These are phyloP conservation scores for Erebia ligea DNA, from an alignment of 2,888 invertebrate genomes.

Conservation along the genomic window DNA sequence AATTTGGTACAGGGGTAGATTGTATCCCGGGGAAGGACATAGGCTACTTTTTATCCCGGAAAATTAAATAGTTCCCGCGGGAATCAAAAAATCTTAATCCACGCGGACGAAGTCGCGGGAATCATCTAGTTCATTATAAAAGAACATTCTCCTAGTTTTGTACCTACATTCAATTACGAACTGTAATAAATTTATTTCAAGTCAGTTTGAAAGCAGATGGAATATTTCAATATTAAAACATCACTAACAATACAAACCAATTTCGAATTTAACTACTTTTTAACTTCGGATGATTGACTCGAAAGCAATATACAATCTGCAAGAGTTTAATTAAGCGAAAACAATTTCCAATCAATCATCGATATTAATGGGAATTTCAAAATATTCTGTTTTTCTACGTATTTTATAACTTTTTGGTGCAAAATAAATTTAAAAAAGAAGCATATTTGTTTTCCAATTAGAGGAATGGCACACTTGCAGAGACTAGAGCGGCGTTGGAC, in stretches of 20 bases:
- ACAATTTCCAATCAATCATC: slow-evolving; percentile 25
- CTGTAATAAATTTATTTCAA: background rate
- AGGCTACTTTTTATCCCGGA: too few species aligned
- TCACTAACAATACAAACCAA: slow-evolving; percentile 8
- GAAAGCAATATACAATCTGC: slow-evolving; percentile 24
- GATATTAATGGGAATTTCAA: background rate
- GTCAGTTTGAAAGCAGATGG: background rate
- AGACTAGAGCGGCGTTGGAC: too few species aligned
- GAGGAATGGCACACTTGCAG: background rate
- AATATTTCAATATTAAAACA: background rate
- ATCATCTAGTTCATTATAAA: too few species aligned
- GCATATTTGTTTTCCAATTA: slow-evolving; percentile 5
- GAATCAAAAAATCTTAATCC: too few species aligned
- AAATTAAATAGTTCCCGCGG: too few species aligned
- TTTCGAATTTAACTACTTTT: background rate
- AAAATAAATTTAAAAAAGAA: too few species aligned
- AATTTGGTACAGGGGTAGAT: too few species aligned
- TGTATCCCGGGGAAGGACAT: too few species aligned
- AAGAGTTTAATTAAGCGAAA: slow-evolving; percentile 16
- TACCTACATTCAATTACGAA: too few species aligned
- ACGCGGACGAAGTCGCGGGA: too few species aligned
- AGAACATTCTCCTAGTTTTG: too few species aligned
- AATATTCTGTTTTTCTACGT: background rate
- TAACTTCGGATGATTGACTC: slow-evolving; percentile 11
- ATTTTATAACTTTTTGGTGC: too few species aligned